These are phyloP conservation scores for Euwallacea similis DNA, from an alignment of 1,140 invertebrate species.

Conservation along the genomic window DNA sequence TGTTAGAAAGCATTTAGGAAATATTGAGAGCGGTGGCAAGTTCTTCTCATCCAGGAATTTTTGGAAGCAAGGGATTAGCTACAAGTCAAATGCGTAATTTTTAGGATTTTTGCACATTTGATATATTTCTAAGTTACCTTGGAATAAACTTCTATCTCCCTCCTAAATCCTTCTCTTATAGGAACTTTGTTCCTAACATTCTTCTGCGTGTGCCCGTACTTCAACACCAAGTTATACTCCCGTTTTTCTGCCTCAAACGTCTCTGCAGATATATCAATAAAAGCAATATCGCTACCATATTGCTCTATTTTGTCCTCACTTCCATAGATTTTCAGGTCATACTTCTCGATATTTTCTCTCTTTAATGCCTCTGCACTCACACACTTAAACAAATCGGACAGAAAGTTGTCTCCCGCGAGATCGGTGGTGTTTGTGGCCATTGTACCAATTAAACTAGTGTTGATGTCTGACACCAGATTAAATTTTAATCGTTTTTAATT, in stretches of 20 bases:
- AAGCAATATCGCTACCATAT: slow-evolving; percentile 36
- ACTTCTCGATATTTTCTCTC: slow-evolving; percentile 33
- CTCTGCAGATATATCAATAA: slow-evolving; percentile 31
- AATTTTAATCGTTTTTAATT: too few species aligned
- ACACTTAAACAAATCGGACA: slow-evolving; percentile 27
- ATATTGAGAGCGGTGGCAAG: slow-evolving; percentile 41
- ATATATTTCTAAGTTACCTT: slow-evolving; percentile 17
- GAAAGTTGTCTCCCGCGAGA: slow-evolving; percentile 2
- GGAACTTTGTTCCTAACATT: slow-evolving; percentile 23
- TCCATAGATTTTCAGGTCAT: slow-evolving; percentile 35
- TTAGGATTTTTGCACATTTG: not conserved
- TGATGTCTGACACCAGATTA: too few species aligned
- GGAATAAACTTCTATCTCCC: slow-evolving; percentile 33
- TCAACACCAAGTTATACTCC: slow-evolving; percentile 35
- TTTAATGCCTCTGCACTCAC: slow-evolving; percentile 31
- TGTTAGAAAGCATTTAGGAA: slow-evolving; percentile 53
- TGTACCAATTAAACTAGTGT: too few species aligned
- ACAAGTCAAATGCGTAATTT: slow-evolving; percentile 1
- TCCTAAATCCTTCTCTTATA: slow-evolving; percentile 26
- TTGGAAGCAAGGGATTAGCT: slow-evolving; percentile 18
- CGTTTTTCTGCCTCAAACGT: slow-evolving; percentile 11
- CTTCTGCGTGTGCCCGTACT: slow-evolving; percentile 31
- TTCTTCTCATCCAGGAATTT: slow-evolving; percentile 25
- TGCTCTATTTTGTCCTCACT: slow-evolving; percentile 34
- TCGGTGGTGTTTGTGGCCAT: too few species aligned